phyloP scores from a whole-genome alignment of 1,140 invertebrate genomes.

The Bombyx mori region ASM3026992v2 NC_085122.1:7197001-7197500 shows the following conservation, averaged over 20 bases:
- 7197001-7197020: background rate
- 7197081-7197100: background rate
- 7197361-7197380: no score
- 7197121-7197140: slow-evolving; percentile 9
- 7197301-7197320: slow-evolving; percentile 40
- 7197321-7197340: slow-evolving; percentile 11
- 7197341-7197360: no score
- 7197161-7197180: slow-evolving; percentile 25
- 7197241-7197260: slow-evolving; percentile 52
- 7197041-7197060: background rate
- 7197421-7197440: no score
- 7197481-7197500: no score
- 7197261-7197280: slow-evolving; percentile 39
- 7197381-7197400: no score
- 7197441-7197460: no score
- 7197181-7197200: slow-evolving; percentile 32
- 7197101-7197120: slow-evolving; percentile 7
- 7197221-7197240: slow-evolving; percentile 50
- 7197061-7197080: background rate
- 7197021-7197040: background rate
- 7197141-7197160: slow-evolving; percentile 10
- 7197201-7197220: slow-evolving; percentile 21
- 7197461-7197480: no score
- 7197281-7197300: slow-evolving; percentile 44
- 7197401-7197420: no score